Evolutionary conservation across 1,140 invertebrate genomes (phyloP).

Genomic region (Rhopalosiphum padi): DNA sequence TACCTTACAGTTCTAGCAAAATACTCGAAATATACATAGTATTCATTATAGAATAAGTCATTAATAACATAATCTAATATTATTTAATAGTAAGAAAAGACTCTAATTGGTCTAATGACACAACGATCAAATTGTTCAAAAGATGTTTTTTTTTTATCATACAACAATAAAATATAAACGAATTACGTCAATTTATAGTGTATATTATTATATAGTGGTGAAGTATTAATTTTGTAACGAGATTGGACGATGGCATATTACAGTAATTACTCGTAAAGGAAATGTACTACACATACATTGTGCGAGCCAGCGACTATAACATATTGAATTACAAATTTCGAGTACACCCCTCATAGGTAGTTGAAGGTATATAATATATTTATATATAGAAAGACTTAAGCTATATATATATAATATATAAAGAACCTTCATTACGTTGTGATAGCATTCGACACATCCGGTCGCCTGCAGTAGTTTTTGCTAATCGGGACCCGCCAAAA

Average conservation of each 20-base stretch:
- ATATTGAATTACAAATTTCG: not conserved
- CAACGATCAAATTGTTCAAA: not conserved
- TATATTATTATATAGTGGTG: not conserved
- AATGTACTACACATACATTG: not conserved
- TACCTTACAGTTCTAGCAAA: not conserved
- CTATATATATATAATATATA: not conserved
- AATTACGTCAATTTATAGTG: not conserved
- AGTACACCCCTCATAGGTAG: no score
- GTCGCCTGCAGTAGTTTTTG: slow-evolving; percentile 22
- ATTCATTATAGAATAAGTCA: not conserved
- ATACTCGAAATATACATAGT: not conserved
- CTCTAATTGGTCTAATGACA: not conserved
- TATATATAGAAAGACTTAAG: not conserved
- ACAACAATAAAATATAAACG: not conserved
- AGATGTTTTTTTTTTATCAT: not conserved
- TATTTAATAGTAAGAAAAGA: not conserved
- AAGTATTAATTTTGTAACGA: not conserved
- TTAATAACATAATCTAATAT: not conserved
- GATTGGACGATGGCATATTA: not conserved
- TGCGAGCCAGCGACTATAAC: not conserved
- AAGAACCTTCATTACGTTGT: not conserved
- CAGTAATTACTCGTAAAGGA: not conserved
- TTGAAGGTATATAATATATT: not conserved
- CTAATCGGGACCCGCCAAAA: slow-evolving; percentile 40
- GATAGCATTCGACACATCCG: slow-evolving; percentile 16